phyloP scores from a whole-genome alignment of 2,113 vertebrate species.

The Semnopithecus entellus region DNA sequence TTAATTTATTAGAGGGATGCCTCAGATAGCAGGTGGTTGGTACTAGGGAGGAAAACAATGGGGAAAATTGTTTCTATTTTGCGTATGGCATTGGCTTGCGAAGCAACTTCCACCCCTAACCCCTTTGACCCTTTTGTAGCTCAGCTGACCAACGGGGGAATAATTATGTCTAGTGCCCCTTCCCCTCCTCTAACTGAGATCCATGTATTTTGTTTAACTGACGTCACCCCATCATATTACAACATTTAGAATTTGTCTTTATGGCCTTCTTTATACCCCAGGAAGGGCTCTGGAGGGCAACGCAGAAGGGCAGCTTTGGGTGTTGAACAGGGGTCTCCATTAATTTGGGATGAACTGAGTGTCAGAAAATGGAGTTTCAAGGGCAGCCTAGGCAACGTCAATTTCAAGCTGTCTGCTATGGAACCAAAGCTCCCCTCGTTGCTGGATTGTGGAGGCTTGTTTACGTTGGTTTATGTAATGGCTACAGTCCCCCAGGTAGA shows the following conservation, averaged over 20 bases:
- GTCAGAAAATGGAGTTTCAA: slow-evolving; percentile 84
- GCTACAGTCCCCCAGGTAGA: slow-evolving; percentile 80
- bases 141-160: not conserved
- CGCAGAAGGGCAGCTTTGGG: slow-evolving; percentile 58
- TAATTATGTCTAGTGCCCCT: not conserved
- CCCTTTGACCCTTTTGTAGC: not conserved
- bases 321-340: slow-evolving; percentile 39
- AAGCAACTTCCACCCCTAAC: not conserved
- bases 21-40: slow-evolving; percentile 15
- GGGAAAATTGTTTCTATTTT: not conserved
- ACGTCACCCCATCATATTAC: not conserved
- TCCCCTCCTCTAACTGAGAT: not conserved
- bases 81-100: not conserved
- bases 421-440: slow-evolving; percentile 41
- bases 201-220: not conserved
- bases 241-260: not conserved
- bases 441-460: slow-evolving; percentile 74
- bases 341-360: slow-evolving; percentile 80
- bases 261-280: not conserved
- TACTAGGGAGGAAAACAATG: not conserved
- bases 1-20: slow-evolving; percentile 42
- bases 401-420: slow-evolving; percentile 64
- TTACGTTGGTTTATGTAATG: slow-evolving; percentile 76
- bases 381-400: slow-evolving; percentile 79
- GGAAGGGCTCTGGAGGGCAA: slow-evolving; percentile 7